A percentile compares a stretch with the other conserved stretches of the same genome.
Evolutionary conservation across 2,797 vertebrate genomes (phyloP).

Genomic region (Typhlichthys eigenmanni): DNA sequence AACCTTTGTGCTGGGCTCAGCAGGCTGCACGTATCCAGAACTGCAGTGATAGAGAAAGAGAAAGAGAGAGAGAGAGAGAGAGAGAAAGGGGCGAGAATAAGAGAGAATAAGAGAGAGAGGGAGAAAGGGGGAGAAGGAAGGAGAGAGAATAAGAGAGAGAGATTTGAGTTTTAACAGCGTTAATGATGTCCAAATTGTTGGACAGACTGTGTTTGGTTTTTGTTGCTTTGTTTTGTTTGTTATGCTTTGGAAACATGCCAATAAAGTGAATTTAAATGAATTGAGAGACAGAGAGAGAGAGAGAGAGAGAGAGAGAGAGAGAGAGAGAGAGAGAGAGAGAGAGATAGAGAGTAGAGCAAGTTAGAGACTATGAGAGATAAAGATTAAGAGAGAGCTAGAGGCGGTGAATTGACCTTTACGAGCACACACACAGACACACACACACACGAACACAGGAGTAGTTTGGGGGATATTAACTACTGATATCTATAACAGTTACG

Average conservation of each 20-base stretch:
- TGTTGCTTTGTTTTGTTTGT: not conserved
- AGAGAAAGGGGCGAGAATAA: slow-evolving; percentile 21
- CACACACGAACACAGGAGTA: too few species aligned
- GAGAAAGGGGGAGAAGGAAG: slow-evolving; percentile 64
- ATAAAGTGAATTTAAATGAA: too few species aligned
- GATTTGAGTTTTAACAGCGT: too few species aligned
- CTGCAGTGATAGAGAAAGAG: slow-evolving; percentile 64
- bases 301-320: slow-evolving; percentile 40
- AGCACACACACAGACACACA: too few species aligned
- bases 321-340: slow-evolving; percentile 56
- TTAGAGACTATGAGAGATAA: slow-evolving; percentile 52
- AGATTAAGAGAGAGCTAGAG: slow-evolving; percentile 20
- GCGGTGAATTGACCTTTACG: too few species aligned
- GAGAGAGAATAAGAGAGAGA: slow-evolving; percentile 32
- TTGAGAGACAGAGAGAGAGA: not conserved
- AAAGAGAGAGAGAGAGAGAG: slow-evolving; percentile 53
- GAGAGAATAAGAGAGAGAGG: slow-evolving; percentile 56
- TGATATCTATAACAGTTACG: too few species aligned
- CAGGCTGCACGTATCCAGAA: slow-evolving; percentile 73
- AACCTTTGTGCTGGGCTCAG: slow-evolving; percentile 79
- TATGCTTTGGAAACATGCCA: too few species aligned
- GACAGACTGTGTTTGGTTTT: too few species aligned
- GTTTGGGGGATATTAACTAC: too few species aligned
- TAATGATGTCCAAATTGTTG: too few species aligned
- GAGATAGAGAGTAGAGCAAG: slow-evolving; percentile 35